These are phyloP conservation scores for Saxicola maurus DNA, from an alignment of 2,797 vertebrate species.

Conservation along the genomic window DNA sequence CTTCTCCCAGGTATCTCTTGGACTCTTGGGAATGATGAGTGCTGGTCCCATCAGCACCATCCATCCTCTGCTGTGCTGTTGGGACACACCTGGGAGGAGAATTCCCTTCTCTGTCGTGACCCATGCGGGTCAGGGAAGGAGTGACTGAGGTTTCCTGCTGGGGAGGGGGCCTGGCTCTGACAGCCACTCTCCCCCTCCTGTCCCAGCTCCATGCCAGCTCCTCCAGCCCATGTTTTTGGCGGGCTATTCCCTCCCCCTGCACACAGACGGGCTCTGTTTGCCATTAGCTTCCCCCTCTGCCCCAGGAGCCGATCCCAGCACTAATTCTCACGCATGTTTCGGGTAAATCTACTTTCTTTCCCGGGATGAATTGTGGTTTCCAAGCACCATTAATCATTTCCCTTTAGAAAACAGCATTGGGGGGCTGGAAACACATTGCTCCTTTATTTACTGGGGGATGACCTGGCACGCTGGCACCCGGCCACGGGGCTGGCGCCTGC, in stretches of 20 bases:
- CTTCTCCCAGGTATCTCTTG: not conserved
- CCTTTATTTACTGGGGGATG: constrained; percentile 56
- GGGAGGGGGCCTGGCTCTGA: not conserved
- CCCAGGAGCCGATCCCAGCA: constrained; percentile 3
- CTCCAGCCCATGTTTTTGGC: not conserved
- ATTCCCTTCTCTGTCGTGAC: rapidly evolving
- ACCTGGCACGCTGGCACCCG: constrained; percentile 48
- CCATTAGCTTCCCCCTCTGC: constrained; percentile 2
- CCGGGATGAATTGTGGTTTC: constrained; percentile 57
- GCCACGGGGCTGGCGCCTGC: constrained; percentile 49
- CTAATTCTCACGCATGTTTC: constrained; percentile 48
- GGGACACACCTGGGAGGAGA: not conserved
- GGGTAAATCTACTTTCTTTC: constrained; percentile 57
- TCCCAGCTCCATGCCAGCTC: not conserved
- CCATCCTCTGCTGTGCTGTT: not conserved
- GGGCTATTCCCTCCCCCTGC: not conserved
- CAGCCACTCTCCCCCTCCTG: not conserved
- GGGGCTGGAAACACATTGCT: constrained; percentile 60
- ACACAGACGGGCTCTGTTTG: constrained; percentile 36
- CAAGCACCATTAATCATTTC: constrained; percentile 63
- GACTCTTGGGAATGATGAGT: not conserved
- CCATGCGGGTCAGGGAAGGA: not conserved
- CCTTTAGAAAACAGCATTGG: constrained; percentile 41
- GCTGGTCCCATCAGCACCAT: not conserved
- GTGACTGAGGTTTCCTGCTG: not conserved